phyloP scores from a whole-genome alignment of 2,888 invertebrate species.

The Chorisops tibialis region DNA sequence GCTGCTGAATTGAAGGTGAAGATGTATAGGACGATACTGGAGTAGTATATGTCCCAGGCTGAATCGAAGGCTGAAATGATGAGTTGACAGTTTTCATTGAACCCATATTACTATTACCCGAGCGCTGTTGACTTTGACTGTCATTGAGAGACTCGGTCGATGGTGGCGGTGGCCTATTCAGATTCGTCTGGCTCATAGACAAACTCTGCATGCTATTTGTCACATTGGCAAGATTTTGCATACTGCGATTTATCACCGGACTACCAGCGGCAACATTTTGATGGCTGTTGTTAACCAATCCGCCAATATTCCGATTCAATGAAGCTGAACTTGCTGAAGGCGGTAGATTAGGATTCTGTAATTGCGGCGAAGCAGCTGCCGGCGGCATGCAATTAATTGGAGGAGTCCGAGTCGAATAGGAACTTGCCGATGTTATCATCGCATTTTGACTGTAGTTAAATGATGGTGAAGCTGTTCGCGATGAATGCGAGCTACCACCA shows the following conservation, averaged over 20 bases:
- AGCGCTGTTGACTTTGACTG: slow-evolving; percentile 8
- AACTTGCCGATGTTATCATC: slow-evolving; percentile 25
- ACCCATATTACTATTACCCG: not conserved
- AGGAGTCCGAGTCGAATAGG: not conserved
- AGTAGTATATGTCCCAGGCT: not conserved
- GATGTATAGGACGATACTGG: slow-evolving; percentile 28
- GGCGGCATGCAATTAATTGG: not conserved
- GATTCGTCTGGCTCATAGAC: slow-evolving; percentile 16
- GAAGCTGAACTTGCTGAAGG: not conserved
- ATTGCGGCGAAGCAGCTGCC: slow-evolving; percentile 13
- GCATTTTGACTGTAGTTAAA: slow-evolving; percentile 28
- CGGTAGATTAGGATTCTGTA: not conserved
- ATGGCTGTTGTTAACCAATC: not conserved
- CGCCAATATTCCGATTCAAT: slow-evolving; percentile 1
- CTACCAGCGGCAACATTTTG: not conserved
- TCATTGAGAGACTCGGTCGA: slow-evolving; percentile 1
- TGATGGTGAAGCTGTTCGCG: slow-evolving; percentile 48
- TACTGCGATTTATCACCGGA: not conserved
- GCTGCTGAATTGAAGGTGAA: slow-evolving; percentile 34
- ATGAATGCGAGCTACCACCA: slow-evolving; percentile 44
- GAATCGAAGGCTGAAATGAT: not conserved
- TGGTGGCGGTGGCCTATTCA: slow-evolving; percentile 16
- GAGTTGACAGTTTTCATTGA: not conserved
- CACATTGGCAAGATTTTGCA: slow-evolving; percentile 29
- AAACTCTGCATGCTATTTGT: slow-evolving; percentile 38